Conservation (phyloP, 2,797 vertebrate species). For the Nasua narica region DNA sequence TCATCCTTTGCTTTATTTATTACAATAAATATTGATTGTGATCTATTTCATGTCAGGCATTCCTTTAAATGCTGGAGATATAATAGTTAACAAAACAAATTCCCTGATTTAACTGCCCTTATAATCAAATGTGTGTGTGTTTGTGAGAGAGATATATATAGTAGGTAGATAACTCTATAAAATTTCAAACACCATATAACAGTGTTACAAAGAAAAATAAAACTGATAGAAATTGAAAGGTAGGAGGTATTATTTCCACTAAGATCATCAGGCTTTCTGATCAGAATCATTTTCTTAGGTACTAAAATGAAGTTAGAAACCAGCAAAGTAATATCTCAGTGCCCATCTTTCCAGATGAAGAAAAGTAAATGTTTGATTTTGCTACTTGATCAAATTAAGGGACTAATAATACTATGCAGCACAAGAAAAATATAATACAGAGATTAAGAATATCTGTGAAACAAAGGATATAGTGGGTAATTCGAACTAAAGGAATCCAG, state of each 20-base stretch:
- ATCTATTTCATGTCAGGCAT: background rate
- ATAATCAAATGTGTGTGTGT: background rate
- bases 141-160: background rate
- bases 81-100: background rate
- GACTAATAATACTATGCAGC: background rate
- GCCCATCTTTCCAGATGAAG: background rate
- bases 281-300: background rate
- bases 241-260: background rate
- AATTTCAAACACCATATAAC: background rate
- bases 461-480: background rate
- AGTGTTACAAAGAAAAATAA: background rate
- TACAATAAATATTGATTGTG: background rate
- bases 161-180: background rate
- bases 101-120: background rate
- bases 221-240: background rate
- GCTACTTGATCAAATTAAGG: background rate
- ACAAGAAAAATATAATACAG: background rate
- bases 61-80: background rate
- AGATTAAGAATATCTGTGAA: background rate
- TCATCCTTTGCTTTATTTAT: background rate
- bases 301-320: background rate
- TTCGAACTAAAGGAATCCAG: background rate
- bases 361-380: background rate
- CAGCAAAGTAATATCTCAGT: background rate
- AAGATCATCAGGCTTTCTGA: background rate